Conservation (phyloP, 2,888 invertebrate genomes). For the Nowickia ferox region DNA sequence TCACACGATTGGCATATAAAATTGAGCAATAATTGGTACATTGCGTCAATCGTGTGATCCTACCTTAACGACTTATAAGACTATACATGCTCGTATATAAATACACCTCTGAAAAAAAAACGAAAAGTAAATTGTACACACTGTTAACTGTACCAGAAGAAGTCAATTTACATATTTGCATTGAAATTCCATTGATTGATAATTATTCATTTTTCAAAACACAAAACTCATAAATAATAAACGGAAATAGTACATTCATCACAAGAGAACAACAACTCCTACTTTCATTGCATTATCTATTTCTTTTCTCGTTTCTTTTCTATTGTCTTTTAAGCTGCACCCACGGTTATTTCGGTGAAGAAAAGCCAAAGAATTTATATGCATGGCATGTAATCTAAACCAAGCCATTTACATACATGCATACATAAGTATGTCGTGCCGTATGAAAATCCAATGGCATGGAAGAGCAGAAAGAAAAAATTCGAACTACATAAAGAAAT, state of each 20-base stretch:
- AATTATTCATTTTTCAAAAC: conserved; percentile 3
- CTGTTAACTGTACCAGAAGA: too few species aligned
- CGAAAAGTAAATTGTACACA: too few species aligned
- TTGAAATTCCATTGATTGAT: conserved; percentile 4
- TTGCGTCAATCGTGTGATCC: too few species aligned
- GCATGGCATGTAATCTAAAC: conserved; percentile 30
- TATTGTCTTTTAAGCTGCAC: conserved; percentile 53
- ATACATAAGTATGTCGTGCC: conserved; percentile 7
- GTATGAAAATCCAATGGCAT: conserved; percentile 38
- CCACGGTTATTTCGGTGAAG: conserved; percentile 45
- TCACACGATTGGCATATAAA: too few species aligned
- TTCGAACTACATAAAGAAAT: conserved; percentile 60
- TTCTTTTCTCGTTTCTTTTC: conserved; percentile 24
- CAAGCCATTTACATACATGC: conserved; percentile 3
- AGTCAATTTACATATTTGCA: too few species aligned
- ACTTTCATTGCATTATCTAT: conserved; percentile 58
- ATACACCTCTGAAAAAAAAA: too few species aligned
- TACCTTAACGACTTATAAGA: too few species aligned
- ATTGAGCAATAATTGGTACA: too few species aligned
- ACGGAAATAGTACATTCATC: conserved; percentile 59
- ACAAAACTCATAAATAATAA: conserved; percentile 3
- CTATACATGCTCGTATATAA: too few species aligned
- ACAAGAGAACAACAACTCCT: conserved; percentile 50
- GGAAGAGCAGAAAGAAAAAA: conserved; percentile 37
- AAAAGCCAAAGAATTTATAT: conserved; percentile 23